A percentile compares a stretch with the other conserved stretches of the same genome.
phyloP scores from a whole-genome alignment of 92 coral and sea anemone genomes.

The Desmophyllum pertusum region DNA sequence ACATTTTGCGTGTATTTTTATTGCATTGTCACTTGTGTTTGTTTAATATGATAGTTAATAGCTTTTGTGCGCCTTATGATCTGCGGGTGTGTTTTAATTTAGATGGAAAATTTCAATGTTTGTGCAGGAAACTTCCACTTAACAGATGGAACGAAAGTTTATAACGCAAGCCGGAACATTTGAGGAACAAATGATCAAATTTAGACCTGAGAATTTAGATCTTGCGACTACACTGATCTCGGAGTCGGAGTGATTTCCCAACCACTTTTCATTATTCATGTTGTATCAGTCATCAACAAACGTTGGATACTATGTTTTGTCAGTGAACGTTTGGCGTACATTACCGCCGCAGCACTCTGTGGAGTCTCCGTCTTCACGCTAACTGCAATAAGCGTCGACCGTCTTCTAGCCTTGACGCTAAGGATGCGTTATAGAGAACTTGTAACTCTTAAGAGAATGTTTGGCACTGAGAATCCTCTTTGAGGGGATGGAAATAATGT shows the following conservation, averaged over 20 bases:
- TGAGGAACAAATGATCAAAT: background rate
- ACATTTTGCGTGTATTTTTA: background rate
- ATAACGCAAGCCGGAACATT: background rate
- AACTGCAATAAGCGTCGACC: constrained; percentile 24
- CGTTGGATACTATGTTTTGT: constrained; percentile 10
- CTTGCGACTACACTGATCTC: constrained; percentile 24
- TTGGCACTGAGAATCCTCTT: too few relatives aligned
- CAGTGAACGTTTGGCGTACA: constrained; percentile 12
- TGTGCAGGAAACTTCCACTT: background rate
- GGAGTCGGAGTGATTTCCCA: constrained; percentile 18
- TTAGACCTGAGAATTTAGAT: background rate
- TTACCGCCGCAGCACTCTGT: constrained; percentile 11
- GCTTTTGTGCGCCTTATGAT: background rate
- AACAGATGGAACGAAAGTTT: background rate
- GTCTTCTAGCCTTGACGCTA: constrained; percentile 24
- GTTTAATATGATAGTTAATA: background rate
- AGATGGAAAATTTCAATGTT: background rate
- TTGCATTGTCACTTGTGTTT: background rate
- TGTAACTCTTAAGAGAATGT: constrained; percentile 14
- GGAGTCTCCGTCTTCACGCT: constrained; percentile 22
- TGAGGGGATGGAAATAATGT: too few relatives aligned
- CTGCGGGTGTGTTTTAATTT: background rate
- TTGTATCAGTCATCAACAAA: background rate
- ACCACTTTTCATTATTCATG: constrained; percentile 3
- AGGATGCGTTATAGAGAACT: constrained; percentile 21